Evolutionary conservation across 2,797 vertebrate species (phyloP).

Genomic region (Carapus acus): DNA sequence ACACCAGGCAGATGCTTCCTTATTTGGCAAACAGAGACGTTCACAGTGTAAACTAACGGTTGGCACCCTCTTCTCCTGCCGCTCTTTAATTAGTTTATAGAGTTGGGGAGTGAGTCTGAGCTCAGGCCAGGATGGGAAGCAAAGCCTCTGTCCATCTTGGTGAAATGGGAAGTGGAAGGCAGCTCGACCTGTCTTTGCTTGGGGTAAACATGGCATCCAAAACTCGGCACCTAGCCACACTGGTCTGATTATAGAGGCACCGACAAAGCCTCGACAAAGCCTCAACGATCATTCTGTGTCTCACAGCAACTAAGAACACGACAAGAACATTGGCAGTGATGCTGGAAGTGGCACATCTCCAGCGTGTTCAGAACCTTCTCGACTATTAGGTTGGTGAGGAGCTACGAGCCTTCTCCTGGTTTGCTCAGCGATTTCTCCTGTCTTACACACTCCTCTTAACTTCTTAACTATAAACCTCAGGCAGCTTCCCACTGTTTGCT

Average conservation of each 20-base stretch:
- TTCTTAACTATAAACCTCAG: slow-evolving; percentile 7
- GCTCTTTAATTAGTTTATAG: slow-evolving; percentile 48
- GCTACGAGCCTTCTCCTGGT: too few relatives aligned
- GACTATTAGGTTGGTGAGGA: too few relatives aligned
- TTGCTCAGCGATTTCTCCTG: slow-evolving; percentile 18
- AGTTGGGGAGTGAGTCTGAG: slow-evolving; percentile 29
- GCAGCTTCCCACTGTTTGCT: slow-evolving; percentile 9
- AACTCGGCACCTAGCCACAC: slow-evolving; percentile 60
- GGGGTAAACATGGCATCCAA: slow-evolving; percentile 57
- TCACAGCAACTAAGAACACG: slow-evolving; percentile 34
- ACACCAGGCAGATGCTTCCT: slow-evolving; percentile 66
- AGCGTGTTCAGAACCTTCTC: too few relatives aligned
- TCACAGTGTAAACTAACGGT: slow-evolving; percentile 55
- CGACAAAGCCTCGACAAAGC: slow-evolving; percentile 42
- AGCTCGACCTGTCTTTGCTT: slow-evolving; percentile 53
- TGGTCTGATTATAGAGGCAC: slow-evolving; percentile 46
- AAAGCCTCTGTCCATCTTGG: slow-evolving; percentile 46
- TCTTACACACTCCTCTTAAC: slow-evolving; percentile 12
- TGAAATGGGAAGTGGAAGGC: slow-evolving; percentile 41
- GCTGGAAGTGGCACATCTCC: slow-evolving; percentile 22
- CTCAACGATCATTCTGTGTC: slow-evolving; percentile 41
- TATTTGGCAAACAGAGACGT: slow-evolving; percentile 64
- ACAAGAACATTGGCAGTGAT: slow-evolving; percentile 18
- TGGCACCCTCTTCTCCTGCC: slow-evolving; percentile 59
- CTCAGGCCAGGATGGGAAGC: slow-evolving; percentile 26